A percentile compares a stretch with the other conserved stretches of the same genome.
These are phyloP conservation scores for Astyanax mexicanus DNA, from an alignment of 2,797 vertebrate species.

Conservation along the genomic window DNA sequence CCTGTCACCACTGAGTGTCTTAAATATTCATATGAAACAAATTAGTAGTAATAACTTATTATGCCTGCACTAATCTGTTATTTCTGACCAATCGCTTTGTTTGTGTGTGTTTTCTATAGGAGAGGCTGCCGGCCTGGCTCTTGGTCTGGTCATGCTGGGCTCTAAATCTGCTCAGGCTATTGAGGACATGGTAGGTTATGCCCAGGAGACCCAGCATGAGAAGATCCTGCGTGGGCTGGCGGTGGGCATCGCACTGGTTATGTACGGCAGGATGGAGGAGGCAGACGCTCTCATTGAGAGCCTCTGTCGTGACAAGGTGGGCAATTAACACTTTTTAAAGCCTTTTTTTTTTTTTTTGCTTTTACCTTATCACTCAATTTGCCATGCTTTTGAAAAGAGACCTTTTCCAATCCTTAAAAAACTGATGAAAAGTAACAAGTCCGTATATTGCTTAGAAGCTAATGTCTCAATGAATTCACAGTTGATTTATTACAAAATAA, in stretches of 20 bases:
- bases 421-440: too few species aligned
- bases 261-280: conserved; percentile 99
- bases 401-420: too few species aligned
- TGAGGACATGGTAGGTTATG: conserved; percentile 98
- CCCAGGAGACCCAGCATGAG: conserved; percentile 98
- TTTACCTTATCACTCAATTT: too few species aligned
- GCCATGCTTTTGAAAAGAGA: too few species aligned
- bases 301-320: conserved; percentile 97
- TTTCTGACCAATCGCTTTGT: neutral
- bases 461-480: too few species aligned
- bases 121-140: conserved; percentile 93
- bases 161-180: conserved; percentile 99
- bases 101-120: conserved; percentile 75
- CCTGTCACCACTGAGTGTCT: too few species aligned
- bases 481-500: too few species aligned
- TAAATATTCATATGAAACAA: too few species aligned
- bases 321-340: neutral
- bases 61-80: too few species aligned
- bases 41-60: too few species aligned
- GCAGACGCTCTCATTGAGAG: conserved; percentile 97
- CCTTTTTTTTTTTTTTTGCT: too few species aligned
- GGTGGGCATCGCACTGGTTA: conserved; percentile 95
- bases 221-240: conserved; percentile 97
- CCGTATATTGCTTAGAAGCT: too few species aligned
- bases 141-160: conserved; percentile 97